Evolutionary conservation across 2,888 invertebrate species (phyloP).

Genomic region (Selenia dentaria): DNA sequence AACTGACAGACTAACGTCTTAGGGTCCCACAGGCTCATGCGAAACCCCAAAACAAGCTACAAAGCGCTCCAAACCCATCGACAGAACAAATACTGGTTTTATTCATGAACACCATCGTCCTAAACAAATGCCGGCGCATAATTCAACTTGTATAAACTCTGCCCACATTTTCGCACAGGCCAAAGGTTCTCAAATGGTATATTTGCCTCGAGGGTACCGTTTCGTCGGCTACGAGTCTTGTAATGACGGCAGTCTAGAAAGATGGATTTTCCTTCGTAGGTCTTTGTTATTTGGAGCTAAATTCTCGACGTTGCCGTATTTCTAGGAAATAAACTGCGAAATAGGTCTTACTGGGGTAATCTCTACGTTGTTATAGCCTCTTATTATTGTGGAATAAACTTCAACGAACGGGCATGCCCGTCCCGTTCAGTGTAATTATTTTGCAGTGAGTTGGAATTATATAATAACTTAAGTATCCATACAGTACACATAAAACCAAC

Average conservation of each 20-base stretch:
- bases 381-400: too few species aligned
- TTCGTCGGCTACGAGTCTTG: constrained; percentile 1
- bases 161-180: constrained; percentile 33
- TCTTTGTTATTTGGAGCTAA: not conserved
- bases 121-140: constrained; percentile 41
- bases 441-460: too few species aligned
- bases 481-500: too few species aligned
- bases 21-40: too few species aligned
- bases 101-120: constrained; percentile 43
- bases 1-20: too few species aligned
- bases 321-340: not conserved
- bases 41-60: too few species aligned
- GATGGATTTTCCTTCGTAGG: constrained; percentile 1
- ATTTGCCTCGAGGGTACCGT: constrained; percentile 4
- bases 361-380: too few species aligned
- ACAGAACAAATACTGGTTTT: constrained; percentile 43
- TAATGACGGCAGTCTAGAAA: constrained; percentile 6
- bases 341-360: not conserved
- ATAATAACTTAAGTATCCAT: too few species aligned
- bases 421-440: too few species aligned
- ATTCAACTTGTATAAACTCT: constrained; percentile 40
- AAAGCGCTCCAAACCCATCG: constrained; percentile 21
- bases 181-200: constrained; percentile 6
- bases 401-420: too few species aligned
- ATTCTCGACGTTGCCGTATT: not conserved